Conservation (phyloP, 1,140 invertebrate species). For the Drosophila bipectinata region DNA sequence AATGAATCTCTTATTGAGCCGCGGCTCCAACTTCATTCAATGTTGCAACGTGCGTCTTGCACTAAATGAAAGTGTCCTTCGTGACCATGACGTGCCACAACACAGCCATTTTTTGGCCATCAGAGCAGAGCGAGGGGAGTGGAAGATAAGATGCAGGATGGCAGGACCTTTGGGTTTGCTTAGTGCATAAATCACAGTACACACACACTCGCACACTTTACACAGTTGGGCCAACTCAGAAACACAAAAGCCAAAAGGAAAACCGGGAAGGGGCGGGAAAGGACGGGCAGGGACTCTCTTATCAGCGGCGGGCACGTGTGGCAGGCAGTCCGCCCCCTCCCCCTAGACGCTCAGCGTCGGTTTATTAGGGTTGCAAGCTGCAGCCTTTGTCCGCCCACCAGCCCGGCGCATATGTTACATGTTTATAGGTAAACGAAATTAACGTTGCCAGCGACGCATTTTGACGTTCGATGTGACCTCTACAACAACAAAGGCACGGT, state of each 20-base stretch:
- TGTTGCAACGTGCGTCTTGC: constrained; percentile 11
- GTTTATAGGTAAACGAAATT: constrained; percentile 79
- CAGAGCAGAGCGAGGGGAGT: background rate
- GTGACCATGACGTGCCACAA: constrained; percentile 51
- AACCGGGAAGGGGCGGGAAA: background rate
- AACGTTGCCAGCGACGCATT: constrained; percentile 69
- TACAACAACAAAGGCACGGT: constrained; percentile 47
- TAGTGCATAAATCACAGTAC: constrained; percentile 77
- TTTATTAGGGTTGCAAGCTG: constrained; percentile 78
- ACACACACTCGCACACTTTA: constrained; percentile 15
- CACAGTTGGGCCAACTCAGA: background rate
- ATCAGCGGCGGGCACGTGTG: constrained; percentile 71
- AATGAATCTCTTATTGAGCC: background rate
- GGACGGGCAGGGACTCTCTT: constrained; percentile 22
- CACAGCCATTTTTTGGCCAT: constrained; percentile 31
- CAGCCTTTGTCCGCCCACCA: constrained; percentile 10
- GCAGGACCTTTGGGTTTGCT: constrained; percentile 52
- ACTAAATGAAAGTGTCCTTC: constrained; percentile 55
- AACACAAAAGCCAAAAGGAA: background rate
- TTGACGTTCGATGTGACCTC: constrained; percentile 76
- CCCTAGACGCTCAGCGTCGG: constrained; percentile 1
- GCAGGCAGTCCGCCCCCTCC: constrained; percentile 20
- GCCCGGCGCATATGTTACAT: constrained; percentile 71
- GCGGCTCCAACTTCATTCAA: constrained; percentile 3
- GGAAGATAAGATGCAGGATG: constrained; percentile 10